Evolutionary conservation across 2,888 invertebrate species (phyloP).

Genomic region (Fissipunctia ypsillon): DNA sequence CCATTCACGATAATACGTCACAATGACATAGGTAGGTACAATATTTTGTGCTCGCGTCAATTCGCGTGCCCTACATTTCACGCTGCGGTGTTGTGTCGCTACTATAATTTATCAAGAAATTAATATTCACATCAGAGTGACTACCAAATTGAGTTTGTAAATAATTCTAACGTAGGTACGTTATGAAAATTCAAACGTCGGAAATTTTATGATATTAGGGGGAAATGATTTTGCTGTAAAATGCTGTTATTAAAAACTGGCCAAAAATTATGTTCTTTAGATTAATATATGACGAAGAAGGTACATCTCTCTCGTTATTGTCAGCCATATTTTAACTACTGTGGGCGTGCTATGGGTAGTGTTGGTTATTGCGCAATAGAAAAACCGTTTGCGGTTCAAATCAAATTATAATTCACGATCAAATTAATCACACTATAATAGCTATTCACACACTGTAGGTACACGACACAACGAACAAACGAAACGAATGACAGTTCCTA

Average conservation of each 20-base stretch:
- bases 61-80: conserved; percentile 31
- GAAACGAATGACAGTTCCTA: too few species aligned
- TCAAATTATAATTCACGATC: too few species aligned
- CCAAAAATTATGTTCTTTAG: too few species aligned
- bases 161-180: conserved; percentile 10
- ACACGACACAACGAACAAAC: too few species aligned
- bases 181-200: neutral
- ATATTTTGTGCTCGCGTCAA: conserved; percentile 38
- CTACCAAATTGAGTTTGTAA: conserved; percentile 16
- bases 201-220: neutral
- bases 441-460: too few species aligned
- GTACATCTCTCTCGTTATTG: too few species aligned
- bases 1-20: conserved; percentile 1
- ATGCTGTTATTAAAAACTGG: neutral
- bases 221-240: neutral
- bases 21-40: conserved; percentile 36
- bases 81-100: conserved; percentile 1
- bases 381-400: too few species aligned
- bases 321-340: too few species aligned
- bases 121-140: conserved; percentile 28
- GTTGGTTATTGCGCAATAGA: too few species aligned
- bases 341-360: too few species aligned
- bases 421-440: too few species aligned
- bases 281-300: too few species aligned
- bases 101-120: conserved; percentile 36